Percentiles rank a stretch among this genome's conserved stretches.
These are phyloP conservation scores for Oreochromis grahami DNA, from an alignment of 2,797 vertebrate genomes.

Conservation along the genomic window DNA sequence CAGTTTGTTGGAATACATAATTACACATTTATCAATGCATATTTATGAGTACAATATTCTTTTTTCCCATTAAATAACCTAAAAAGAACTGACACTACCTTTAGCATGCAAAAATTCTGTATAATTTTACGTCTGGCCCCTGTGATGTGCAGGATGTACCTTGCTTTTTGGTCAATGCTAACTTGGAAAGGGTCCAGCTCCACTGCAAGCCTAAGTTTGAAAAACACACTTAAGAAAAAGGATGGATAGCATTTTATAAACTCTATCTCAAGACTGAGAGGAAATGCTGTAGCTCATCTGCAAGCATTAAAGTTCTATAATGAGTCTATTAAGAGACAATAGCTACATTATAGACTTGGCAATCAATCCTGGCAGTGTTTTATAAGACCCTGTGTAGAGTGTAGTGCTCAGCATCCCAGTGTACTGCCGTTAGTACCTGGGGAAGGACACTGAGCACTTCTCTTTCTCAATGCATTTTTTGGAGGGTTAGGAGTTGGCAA, in stretches of 20 bases:
- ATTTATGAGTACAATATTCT: fast-evolving
- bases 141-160: fast-evolving
- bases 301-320: not conserved
- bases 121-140: not conserved
- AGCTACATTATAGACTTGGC: not conserved
- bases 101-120: not conserved
- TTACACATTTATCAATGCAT: not conserved
- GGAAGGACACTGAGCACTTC: not conserved
- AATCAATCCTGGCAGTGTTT: not conserved
- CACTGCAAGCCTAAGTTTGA: not conserved
- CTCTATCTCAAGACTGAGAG: not conserved
- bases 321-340: not conserved
- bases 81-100: not conserved
- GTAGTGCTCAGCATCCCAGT: not conserved
- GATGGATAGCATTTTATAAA: not conserved
- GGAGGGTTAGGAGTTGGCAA: not conserved
- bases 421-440: not conserved
- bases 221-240: not conserved
- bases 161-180: not conserved
- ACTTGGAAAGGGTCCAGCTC: not conserved
- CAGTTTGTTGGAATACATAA: not conserved
- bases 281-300: not conserved
- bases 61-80: not conserved
- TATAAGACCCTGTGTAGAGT: not conserved
- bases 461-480: not conserved